Percentiles rank a stretch among this genome's conserved stretches.
phyloP scores from a whole-genome alignment of 2,888 invertebrate species.

The Noctuana brunneofusca region DNA sequence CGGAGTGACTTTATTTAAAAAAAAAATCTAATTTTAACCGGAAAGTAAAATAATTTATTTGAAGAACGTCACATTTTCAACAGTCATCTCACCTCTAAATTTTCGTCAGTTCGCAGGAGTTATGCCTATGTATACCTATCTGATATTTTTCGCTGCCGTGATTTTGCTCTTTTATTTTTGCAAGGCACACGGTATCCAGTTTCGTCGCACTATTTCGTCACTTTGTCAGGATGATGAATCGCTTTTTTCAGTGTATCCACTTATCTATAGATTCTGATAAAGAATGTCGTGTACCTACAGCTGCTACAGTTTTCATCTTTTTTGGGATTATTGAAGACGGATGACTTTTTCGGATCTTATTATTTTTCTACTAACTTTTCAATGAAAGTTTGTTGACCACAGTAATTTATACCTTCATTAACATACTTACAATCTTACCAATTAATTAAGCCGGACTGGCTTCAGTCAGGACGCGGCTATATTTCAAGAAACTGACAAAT shows the following conservation, averaged over 20 bases:
- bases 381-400: slow-evolving; percentile 52
- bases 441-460: slow-evolving; percentile 71
- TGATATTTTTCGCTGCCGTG: slow-evolving; percentile 1
- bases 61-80: too few relatives aligned
- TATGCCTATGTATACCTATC: neutral
- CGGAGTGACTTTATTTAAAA: too few relatives aligned
- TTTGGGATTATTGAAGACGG: slow-evolving; percentile 1
- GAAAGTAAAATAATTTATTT: too few relatives aligned
- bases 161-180: slow-evolving; percentile 25
- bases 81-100: too few relatives aligned
- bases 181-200: slow-evolving; percentile 27
- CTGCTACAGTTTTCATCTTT: slow-evolving; percentile 9
- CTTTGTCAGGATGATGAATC: slow-evolving; percentile 39
- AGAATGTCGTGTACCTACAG: neutral
- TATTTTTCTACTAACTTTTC: slow-evolving; percentile 6
- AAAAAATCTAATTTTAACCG: too few relatives aligned
- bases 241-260: slow-evolving; percentile 17
- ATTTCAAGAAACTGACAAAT: slow-evolving; percentile 80
- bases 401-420: slow-evolving; percentile 65
- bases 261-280: slow-evolving; percentile 23
- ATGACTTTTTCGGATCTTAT: slow-evolving; percentile 1
- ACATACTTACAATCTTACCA: slow-evolving; percentile 66
- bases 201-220: slow-evolving; percentile 32
- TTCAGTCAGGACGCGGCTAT: slow-evolving; percentile 67
- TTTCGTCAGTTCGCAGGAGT: neutral